These are phyloP conservation scores for Danaus chrysippus DNA, from an alignment of 2,888 invertebrate species.

Conservation along the genomic window DNA sequence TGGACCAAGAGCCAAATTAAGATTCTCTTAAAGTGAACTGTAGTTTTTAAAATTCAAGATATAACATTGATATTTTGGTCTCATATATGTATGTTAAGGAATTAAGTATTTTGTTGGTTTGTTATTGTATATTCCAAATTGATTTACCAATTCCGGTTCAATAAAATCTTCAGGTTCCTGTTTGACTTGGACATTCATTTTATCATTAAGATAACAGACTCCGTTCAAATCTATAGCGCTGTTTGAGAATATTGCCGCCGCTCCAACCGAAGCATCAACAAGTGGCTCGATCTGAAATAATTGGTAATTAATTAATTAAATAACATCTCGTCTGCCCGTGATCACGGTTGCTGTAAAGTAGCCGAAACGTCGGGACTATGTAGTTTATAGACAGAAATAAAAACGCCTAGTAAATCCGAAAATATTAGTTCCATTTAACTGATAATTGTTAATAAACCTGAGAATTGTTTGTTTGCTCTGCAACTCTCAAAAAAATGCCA, in stretches of 20 bases:
- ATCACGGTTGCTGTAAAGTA: no score
- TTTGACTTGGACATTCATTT: slow-evolving; percentile 72
- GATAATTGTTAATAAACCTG: neutral
- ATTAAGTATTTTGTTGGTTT: neutral
- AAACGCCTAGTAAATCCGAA: no score
- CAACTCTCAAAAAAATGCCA: no score
- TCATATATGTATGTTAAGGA: no score
- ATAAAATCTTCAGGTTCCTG: slow-evolving; percentile 61
- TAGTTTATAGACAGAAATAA: no score
- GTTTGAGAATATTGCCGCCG: slow-evolving; percentile 90
- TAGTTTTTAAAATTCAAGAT: no score
- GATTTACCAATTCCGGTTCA: slow-evolving; percentile 59
- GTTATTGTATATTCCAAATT: neutral
- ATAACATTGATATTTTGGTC: no score
- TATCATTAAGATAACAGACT: slow-evolving; percentile 89
- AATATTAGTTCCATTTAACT: no score
- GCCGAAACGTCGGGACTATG: no score
- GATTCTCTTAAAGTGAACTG: no score
- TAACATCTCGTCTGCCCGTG: no score
- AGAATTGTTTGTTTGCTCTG: neutral
- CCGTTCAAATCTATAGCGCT: slow-evolving; percentile 91
- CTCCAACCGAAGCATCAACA: slow-evolving; percentile 81
- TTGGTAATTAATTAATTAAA: slow-evolving; percentile 1
- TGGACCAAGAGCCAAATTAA: no score
- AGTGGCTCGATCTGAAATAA: slow-evolving; percentile 56